phyloP scores from a whole-genome alignment of 2,113 vertebrate genomes.

The Nycticryphes semicollaris region DNA sequence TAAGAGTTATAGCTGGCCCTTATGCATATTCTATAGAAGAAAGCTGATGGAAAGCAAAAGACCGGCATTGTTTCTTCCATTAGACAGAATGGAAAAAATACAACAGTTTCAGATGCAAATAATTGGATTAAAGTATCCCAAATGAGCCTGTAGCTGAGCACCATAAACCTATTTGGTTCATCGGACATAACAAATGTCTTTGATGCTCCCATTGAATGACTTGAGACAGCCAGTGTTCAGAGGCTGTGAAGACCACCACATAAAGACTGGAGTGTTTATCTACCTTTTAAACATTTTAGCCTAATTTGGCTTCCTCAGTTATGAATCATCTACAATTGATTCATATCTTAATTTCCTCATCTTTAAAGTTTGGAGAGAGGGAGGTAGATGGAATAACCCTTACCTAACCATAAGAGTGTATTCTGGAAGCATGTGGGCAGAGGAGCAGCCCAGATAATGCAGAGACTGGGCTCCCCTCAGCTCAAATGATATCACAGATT shows the following conservation, averaged over 20 bases:
- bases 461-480: neutral
- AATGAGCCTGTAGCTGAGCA: neutral
- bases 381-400: neutral
- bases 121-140: neutral
- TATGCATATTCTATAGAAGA: neutral
- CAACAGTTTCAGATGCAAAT: neutral
- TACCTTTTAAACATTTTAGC: neutral
- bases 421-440: neutral
- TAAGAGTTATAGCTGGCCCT: neutral
- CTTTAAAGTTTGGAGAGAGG: neutral
- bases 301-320: conserved; percentile 3
- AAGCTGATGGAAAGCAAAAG: neutral
- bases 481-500: neutral
- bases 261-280: conserved; percentile 2
- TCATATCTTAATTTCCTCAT: neutral
- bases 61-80: neutral
- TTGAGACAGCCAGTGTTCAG: neutral
- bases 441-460: neutral
- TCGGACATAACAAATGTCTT: neutral
- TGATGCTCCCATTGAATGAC: neutral
- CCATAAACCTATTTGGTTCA: neutral
- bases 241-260: neutral
- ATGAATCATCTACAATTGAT: conserved; percentile 4
- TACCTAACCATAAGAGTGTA: neutral
- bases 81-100: neutral